Evolutionary conservation across 1,140 invertebrate genomes (phyloP).

Genomic region (Anoplolepis gracilipes): DNA sequence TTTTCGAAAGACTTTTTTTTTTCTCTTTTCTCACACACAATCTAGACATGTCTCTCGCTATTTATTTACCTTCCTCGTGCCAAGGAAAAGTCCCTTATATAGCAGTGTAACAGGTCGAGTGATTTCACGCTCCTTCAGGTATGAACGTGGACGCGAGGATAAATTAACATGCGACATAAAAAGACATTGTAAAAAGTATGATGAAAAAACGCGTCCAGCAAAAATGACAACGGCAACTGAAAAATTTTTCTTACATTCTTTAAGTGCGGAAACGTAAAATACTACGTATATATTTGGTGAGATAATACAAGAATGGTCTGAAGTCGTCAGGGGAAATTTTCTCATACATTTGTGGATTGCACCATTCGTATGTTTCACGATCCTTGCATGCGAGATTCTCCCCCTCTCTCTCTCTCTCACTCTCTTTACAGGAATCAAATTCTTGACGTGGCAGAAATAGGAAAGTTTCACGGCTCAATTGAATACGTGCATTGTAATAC

Average conservation of each 20-base stretch:
- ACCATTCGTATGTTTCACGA: conserved; percentile 49
- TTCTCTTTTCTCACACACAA: neutral
- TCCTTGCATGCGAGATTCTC: conserved; percentile 21
- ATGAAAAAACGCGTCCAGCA: conserved; percentile 38
- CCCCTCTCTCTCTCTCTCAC: neutral
- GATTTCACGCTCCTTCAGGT: conserved; percentile 70
- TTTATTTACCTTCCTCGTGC: conserved; percentile 9
- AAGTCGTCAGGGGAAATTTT: conserved; percentile 48
- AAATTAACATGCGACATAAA: conserved; percentile 68
- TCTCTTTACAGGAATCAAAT: conserved; percentile 25
- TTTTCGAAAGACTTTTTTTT: neutral
- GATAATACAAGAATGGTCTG: conserved; percentile 23
- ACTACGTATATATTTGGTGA: conserved; percentile 36
- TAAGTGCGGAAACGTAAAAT: conserved; percentile 17
- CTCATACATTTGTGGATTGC: conserved; percentile 11
- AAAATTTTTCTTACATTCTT: conserved; percentile 9
- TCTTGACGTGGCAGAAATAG: conserved; percentile 27
- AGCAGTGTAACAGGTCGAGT: conserved; percentile 67
- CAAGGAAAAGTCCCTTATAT: conserved; percentile 39
- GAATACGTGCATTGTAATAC: conserved; percentile 34
- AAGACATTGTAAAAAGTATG: conserved; percentile 12
- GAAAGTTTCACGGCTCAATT: conserved; percentile 3
- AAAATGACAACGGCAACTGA: conserved; percentile 6
- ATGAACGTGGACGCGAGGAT: conserved; percentile 48
- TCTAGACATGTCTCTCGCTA: neutral